These are phyloP conservation scores for Alligator sinensis DNA, from an alignment of 2,113 vertebrate species.

Conservation along the genomic window DNA sequence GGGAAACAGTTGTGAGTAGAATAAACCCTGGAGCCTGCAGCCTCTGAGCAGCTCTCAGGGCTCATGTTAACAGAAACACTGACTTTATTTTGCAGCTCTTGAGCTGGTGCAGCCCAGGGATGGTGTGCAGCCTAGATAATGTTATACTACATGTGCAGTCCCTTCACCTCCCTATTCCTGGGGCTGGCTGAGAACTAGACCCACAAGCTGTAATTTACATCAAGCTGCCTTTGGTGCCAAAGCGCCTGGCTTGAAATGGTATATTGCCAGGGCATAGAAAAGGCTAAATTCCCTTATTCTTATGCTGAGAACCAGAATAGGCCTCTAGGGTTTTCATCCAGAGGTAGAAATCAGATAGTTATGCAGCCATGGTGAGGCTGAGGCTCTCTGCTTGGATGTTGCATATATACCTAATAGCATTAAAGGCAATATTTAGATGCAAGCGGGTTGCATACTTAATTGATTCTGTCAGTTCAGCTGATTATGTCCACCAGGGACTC, in stretches of 20 bases:
- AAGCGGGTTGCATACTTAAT: background rate
- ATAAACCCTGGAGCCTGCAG: background rate
- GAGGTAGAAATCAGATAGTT: background rate
- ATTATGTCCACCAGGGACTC: background rate
- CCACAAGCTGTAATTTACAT: background rate
- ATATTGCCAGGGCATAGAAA: background rate
- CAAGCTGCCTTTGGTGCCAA: background rate
- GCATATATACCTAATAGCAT: background rate
- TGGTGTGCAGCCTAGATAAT: too few species aligned
- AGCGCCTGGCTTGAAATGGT: background rate
- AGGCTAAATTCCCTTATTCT: background rate
- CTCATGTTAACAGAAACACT: background rate
- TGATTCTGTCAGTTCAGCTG: background rate
- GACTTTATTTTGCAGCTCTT: too few species aligned
- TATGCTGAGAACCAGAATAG: background rate
- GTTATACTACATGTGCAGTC: too few species aligned
- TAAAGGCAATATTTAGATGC: background rate
- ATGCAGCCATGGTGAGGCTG: background rate
- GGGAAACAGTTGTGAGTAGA: background rate
- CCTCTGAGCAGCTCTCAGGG: accelerated
- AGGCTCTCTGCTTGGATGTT: background rate
- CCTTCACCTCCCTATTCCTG: too few species aligned
- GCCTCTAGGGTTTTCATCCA: background rate
- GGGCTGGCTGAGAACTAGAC: too few species aligned
- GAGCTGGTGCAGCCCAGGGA: too few species aligned